Percentiles rank a stretch among this genome's conserved stretches.
Evolutionary conservation across 2,113 vertebrate species (phyloP).

Genomic region (Myocastor coypus): DNA sequence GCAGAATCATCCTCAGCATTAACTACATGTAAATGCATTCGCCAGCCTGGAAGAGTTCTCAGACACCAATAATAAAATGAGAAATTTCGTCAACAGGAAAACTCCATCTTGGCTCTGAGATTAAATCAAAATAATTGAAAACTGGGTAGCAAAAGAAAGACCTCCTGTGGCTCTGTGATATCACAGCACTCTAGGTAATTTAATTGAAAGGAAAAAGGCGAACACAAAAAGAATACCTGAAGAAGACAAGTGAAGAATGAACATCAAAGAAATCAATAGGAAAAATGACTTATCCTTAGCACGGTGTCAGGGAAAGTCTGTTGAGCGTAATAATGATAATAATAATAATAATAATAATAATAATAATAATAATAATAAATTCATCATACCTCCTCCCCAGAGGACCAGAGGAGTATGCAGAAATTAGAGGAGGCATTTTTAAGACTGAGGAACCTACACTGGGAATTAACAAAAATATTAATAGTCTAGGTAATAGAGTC

Average conservation of each 20-base stretch:
- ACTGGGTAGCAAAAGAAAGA: background rate
- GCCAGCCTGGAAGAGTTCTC: background rate
- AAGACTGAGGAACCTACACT: slow-evolving; percentile 47
- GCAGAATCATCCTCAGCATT: slow-evolving; percentile 2
- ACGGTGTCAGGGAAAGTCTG: slow-evolving; percentile 44
- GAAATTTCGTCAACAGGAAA: slow-evolving; percentile 65
- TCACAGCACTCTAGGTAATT: background rate
- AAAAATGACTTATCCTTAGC: slow-evolving; percentile 4
- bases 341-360: background rate
- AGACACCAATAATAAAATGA: slow-evolving; percentile 44
- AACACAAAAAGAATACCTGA: background rate
- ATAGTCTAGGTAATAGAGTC: slow-evolving; percentile 62
- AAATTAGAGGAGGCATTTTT: slow-evolving; percentile 55
- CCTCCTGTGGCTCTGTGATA: slow-evolving; percentile 19
- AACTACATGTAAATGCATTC: slow-evolving; percentile 66
- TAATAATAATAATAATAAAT: slow-evolving; percentile 29
- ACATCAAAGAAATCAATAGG: slow-evolving; percentile 52
- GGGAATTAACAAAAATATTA: slow-evolving; percentile 74
- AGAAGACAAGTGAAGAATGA: slow-evolving; percentile 30
- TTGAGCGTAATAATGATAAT: background rate
- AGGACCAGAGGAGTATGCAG: background rate
- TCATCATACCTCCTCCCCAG: background rate
- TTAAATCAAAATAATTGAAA: slow-evolving; percentile 68
- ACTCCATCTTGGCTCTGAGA: slow-evolving; percentile 52
- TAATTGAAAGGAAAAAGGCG: slow-evolving; percentile 31